Evolutionary conservation across 2,113 vertebrate species (phyloP).

Genomic region (Oryzias melastigma): DNA sequence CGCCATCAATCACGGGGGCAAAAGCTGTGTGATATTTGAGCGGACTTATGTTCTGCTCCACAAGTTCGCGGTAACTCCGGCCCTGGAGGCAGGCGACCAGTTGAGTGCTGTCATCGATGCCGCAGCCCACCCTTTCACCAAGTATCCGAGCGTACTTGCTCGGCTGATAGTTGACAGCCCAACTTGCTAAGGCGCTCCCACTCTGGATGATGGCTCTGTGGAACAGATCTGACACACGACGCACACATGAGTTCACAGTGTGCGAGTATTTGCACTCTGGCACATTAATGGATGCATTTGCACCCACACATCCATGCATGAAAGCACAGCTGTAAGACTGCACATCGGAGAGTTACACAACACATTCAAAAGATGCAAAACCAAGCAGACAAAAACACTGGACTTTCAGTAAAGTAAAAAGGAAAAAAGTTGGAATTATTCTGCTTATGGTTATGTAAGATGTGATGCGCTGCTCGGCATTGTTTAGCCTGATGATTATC

Average conservation of each 20-base stretch:
- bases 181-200: slow-evolving; percentile 95
- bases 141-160: slow-evolving; percentile 92
- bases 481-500: not conserved
- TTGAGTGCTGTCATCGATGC: slow-evolving; percentile 89
- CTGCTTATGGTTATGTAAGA: not conserved
- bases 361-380: slow-evolving; percentile 33
- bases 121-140: slow-evolving; percentile 92
- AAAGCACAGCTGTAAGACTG: slow-evolving; percentile 3
- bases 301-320: slow-evolving; percentile 10
- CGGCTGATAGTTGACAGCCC: slow-evolving; percentile 98
- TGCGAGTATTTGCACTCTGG: not conserved
- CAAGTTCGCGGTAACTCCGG: slow-evolving; percentile 90
- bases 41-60: slow-evolving; percentile 88
- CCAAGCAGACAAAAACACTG: not conserved
- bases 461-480: not conserved
- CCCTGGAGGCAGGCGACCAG: slow-evolving; percentile 91
- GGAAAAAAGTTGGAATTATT: not conserved
- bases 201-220: slow-evolving; percentile 99
- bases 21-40: slow-evolving; percentile 97
- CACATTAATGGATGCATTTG: slow-evolving; percentile 1
- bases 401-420: not conserved
- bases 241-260: slow-evolving; percentile 16
- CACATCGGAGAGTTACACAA: slow-evolving; percentile 8
- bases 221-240: slow-evolving; percentile 86
- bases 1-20: slow-evolving; percentile 96